phyloP scores from a whole-genome alignment of 2,888 invertebrate genomes.

The Ichneumon xanthorius region DNA sequence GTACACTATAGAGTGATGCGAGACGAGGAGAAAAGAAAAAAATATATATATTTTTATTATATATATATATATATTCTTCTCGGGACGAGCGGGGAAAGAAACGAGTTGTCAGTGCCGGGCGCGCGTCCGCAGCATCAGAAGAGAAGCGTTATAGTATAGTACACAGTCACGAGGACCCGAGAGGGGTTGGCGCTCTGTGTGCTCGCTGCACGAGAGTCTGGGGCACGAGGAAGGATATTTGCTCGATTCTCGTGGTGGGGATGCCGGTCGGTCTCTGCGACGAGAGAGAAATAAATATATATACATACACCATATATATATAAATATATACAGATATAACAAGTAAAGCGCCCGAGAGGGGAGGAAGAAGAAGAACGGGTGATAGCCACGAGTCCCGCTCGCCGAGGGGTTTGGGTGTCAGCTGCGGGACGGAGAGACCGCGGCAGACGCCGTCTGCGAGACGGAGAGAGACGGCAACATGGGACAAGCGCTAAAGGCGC shows the following conservation, averaged over 20 bases:
- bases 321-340: background rate
- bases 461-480: slow-evolving; percentile 64
- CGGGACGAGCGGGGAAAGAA: slow-evolving; percentile 64
- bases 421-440: slow-evolving; percentile 79
- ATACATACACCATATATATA: slow-evolving; percentile 18
- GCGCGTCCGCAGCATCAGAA: slow-evolving; percentile 67
- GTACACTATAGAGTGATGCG: background rate
- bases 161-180: slow-evolving; percentile 54
- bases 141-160: slow-evolving; percentile 27
- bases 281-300: slow-evolving; percentile 31
- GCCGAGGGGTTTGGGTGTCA: slow-evolving; percentile 78
- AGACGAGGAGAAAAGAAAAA: slow-evolving; percentile 7
- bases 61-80: background rate
- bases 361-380: slow-evolving; percentile 47
- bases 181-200: slow-evolving; percentile 23
- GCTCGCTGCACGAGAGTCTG: slow-evolving; percentile 69
- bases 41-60: background rate
- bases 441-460: slow-evolving; percentile 63
- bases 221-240: slow-evolving; percentile 79
- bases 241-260: slow-evolving; percentile 55
- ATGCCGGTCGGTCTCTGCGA: slow-evolving; percentile 61
- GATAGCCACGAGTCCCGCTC: slow-evolving; percentile 28
- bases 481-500: slow-evolving; percentile 53
- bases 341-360: slow-evolving; percentile 28
- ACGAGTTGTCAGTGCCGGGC: slow-evolving; percentile 76